Conservation (phyloP, 2,113 vertebrate species). For the Siphamia tubifer region DNA sequence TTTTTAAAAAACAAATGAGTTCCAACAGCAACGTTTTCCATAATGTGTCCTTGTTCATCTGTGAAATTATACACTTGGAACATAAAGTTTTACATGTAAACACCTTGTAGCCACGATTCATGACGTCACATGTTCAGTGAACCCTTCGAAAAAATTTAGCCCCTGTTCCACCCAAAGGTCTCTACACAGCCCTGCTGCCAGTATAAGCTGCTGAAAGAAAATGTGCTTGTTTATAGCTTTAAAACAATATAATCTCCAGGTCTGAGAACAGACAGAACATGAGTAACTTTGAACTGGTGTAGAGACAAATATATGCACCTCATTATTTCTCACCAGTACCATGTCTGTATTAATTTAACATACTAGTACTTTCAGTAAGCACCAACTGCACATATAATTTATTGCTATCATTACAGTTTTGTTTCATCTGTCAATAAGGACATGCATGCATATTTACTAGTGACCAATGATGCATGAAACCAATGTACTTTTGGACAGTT, state of each 20-base stretch:
- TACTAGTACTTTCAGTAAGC: neutral
- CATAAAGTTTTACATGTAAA: too few relatives aligned
- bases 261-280: neutral
- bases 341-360: neutral
- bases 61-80: too few relatives aligned
- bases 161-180: too few relatives aligned
- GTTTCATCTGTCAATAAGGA: neutral
- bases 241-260: neutral
- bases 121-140: too few relatives aligned
- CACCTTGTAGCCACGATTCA: too few relatives aligned
- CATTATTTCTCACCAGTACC: conserved; percentile 9
- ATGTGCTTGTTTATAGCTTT: neutral
- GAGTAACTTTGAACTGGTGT: neutral
- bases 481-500: neutral
- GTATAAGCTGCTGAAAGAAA: neutral
- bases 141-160: too few relatives aligned
- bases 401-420: neutral
- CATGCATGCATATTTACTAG: neutral
- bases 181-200: too few relatives aligned
- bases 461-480: neutral
- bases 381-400: neutral
- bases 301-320: conserved; percentile 2
- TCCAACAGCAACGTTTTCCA: too few relatives aligned
- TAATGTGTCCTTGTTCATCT: too few relatives aligned
- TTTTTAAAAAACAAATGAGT: too few relatives aligned